Evolutionary conservation across 1,140 invertebrate species (phyloP), one percentile per base, ranked within the genome.

Genomic region (Drosophila insularis): DNA sequence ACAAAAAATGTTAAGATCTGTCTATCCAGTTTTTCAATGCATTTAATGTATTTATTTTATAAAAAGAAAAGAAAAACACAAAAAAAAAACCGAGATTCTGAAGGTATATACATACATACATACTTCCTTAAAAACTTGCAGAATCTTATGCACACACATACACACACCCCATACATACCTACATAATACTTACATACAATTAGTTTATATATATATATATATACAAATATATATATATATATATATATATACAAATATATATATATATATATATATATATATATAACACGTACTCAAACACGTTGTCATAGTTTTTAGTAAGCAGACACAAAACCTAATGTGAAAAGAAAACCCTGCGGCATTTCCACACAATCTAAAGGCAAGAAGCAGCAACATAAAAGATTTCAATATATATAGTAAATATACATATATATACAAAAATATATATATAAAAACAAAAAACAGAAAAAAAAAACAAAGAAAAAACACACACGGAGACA

Each of bases 261-360:
- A 54, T 53, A 66, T 66, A 27, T 66, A 72, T 71, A 76, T 11
- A 72, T 46, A 72, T 55, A 37, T 37, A 46, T 63, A 62, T 32
- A 54, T 53, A 66, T 66, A 27, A 61, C 17, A 74, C 62, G 71
- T 81, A 80, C 65, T 80, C 68, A 74, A 71, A 74, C 68, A 81
- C 79, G 79, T 80, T 85, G 81, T 86, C 81, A 78, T 78, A 86
- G 81, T 50, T 85, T 85, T 85, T 74, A 86, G 67, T 78, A 86
- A 86, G 78, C 35, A 58, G 73, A 71, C 63, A 61, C 31, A 72
- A 58, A 80, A 78, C 54, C 32, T 14, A 46, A 46, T 17, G 40
- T 21, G 23, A 59, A 60, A 37, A 53, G 14, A 60, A 60, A 61
- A 55, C 59, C 78, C 78, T 53, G 67, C 58, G 67, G 78, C 67